Base-by-base conservation (phyloP, 2,888 invertebrate genomes). In the Hoplodrina ambigua region DNA sequence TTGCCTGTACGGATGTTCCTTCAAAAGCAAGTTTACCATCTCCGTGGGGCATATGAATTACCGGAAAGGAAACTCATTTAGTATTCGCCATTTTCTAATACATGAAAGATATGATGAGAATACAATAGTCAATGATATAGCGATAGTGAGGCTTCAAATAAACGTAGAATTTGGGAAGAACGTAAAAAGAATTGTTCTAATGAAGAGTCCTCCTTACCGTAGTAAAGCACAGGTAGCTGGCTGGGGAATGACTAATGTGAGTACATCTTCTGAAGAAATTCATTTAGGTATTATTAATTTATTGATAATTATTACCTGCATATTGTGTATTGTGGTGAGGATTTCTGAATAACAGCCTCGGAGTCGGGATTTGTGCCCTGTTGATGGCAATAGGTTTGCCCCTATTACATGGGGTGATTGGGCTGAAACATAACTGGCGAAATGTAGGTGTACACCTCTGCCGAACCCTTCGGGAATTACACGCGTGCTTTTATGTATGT, bases 201-300 rank as follows among this genome's bases (percentile, higher is more conserved):
- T 85, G 84, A 30, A 20, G 8, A 3, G 54, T 0, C 87, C 84
- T 2, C 85, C 85, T 1, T 56, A 68, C 1, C 0, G 5, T 1
- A 65, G 75, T 15, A 30, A 0, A 7, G 87, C 80, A 0, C 33
- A 60, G 1, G 5, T 88, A 0, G 85, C 89, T 50, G 88, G 88
- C 6, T 89, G 89, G 77, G 76, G 76, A 54, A 0, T 53, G 1
- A 41, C 4, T 2, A 0, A 65, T 33, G 77, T 78, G 25, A 78
- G 77, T 75, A 62, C 8, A 20, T 33, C 25, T 33, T 5, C 3
- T 37, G 37, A 37, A 37, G 7, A 10, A 37, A 37, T 37, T 37
- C 0, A 37, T 37, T 37, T 37, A n/a, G n/a, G n/a, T n/a, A 37
- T 10, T 10, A 37, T 8, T 10, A 0, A 37, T 37, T 7, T 0